Evolutionary conservation across 1,140 invertebrate genomes (phyloP), one percentile per base, ranked within the genome.

Genomic region (Drosophila jambulina): DNA sequence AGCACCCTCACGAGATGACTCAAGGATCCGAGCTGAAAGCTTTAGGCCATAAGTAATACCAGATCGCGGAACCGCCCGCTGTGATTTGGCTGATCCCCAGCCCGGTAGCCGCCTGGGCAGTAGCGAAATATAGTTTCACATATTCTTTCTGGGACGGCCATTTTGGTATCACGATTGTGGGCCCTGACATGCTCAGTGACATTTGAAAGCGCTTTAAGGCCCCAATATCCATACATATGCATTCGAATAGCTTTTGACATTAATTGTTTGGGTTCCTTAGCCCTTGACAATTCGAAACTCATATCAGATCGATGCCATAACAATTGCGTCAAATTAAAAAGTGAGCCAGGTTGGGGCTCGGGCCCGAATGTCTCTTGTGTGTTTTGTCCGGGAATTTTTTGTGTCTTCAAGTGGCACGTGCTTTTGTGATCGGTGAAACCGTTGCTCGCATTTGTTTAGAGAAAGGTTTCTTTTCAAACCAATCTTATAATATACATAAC

Each of bases 241-340:
- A 36, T 74, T 72, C 58, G 68, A 72, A 71, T 72, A 72, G 58
- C 54, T 72, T 70, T 74, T 88, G 84, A 88, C 84, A 81, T 88
- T 88, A 88, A 88, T 90, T 88, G 84, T 88, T 36, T 57, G 57
- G 70, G 72, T 90, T 88, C 78, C 79, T 75, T 68, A 70, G 84
- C 77, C 70, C 75, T 74, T 74, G 70, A 84, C 63, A 80, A 88
- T 75, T 74, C 71, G 75, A 78, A 84, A 78, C 45, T 80, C 80
- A 74, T 83, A 83, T 88, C 80, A 69, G 86, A 83, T 78, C 79
- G 62, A 78, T 71, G 79, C 68, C 58, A 64, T 78, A 87, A 88
- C 85, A 88, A 88, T 88, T 88, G 84, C 84, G 74, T 80, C 80
- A 88, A 88, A 88, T 88, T 88, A 88, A 90, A 86, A 83, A 78